These are phyloP conservation scores for Hirtodrosophila alboralis DNA, from an alignment of 2,888 invertebrate genomes.

Conservation along the genomic window DNA sequence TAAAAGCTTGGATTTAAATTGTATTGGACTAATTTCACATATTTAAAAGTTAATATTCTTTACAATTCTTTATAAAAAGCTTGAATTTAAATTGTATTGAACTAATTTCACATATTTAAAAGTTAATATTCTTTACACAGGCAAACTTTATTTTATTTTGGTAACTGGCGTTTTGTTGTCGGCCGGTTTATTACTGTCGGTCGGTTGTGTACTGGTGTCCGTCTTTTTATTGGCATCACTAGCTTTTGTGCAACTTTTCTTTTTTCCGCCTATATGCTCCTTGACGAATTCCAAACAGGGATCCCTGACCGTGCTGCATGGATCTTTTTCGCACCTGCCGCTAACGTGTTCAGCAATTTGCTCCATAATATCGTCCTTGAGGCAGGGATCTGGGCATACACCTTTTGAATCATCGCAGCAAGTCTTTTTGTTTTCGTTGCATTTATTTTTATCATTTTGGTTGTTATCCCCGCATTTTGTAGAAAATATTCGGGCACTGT, in stretches of 20 bases:
- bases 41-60: too few relatives aligned
- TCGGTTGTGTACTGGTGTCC: too few relatives aligned
- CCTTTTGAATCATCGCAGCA: background rate
- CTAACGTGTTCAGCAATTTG: conserved; percentile 16
- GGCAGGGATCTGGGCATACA: conserved; percentile 3
- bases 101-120: background rate
- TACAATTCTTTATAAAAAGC: too few relatives aligned
- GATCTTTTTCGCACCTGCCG: conserved; percentile 13
- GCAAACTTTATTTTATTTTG: too few relatives aligned
- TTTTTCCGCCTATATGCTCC: conserved; percentile 5
- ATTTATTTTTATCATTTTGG: background rate
- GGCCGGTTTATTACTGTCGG: background rate
- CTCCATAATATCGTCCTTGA: conserved; percentile 19
- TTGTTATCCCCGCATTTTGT: background rate
- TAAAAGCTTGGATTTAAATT: too few relatives aligned
- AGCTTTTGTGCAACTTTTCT: background rate
- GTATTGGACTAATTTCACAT: too few relatives aligned
- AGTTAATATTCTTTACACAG: too few relatives aligned
- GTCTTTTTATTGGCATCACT: background rate
- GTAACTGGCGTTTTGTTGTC: background rate
- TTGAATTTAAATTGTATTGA: too few relatives aligned
- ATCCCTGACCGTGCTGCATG: conserved; percentile 12
- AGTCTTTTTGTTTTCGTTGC: background rate
- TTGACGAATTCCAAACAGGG: conserved; percentile 10
- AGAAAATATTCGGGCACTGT: conserved; percentile 5